Percentiles rank a stretch among this genome's conserved stretches.
Evolutionary conservation across 2,797 vertebrate species (phyloP).

Genomic region (Esox lucius): DNA sequence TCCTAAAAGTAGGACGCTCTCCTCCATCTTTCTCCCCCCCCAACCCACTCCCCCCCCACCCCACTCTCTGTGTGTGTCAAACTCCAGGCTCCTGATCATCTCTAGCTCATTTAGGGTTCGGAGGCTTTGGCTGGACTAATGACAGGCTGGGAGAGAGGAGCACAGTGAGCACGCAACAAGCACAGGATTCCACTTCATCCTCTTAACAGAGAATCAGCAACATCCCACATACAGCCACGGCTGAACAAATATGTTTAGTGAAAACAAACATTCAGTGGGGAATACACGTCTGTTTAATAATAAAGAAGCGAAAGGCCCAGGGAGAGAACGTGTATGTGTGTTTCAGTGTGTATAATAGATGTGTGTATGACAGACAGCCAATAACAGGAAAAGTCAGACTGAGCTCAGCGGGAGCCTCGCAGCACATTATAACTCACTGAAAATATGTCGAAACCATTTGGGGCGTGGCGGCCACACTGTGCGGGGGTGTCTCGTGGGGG

Average conservation of each 20-base stretch:
- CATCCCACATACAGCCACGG: slow-evolving; percentile 54
- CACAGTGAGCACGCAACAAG: slow-evolving; percentile 33
- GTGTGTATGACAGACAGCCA: slow-evolving; percentile 34
- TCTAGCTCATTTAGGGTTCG: slow-evolving; percentile 72
- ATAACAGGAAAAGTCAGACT: slow-evolving; percentile 12
- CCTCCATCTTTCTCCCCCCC: not conserved
- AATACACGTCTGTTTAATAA: slow-evolving; percentile 54
- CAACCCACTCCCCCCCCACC: not conserved
- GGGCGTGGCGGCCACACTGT: not conserved
- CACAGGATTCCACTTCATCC: slow-evolving; percentile 19
- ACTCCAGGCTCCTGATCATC: slow-evolving; percentile 60
- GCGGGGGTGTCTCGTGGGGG: not conserved
- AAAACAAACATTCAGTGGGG: slow-evolving; percentile 52
- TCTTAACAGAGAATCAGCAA: slow-evolving; percentile 57
- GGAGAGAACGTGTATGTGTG: slow-evolving; percentile 29
- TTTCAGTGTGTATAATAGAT: slow-evolving; percentile 31
- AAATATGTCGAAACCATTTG: not conserved
- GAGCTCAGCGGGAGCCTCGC: not conserved
- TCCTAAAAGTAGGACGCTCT: not conserved
- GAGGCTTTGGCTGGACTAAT: slow-evolving; percentile 69
- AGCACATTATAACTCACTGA: not conserved
- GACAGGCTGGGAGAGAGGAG: slow-evolving; percentile 61
- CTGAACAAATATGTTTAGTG: slow-evolving; percentile 68
- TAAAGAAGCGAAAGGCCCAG: slow-evolving; percentile 46
- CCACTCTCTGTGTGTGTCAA: slow-evolving; percentile 15